Evolutionary conservation across 2,797 vertebrate genomes (phyloP), one percentile per base, ranked within the genome.

Genomic region (Leptoclinus maculatus): DNA sequence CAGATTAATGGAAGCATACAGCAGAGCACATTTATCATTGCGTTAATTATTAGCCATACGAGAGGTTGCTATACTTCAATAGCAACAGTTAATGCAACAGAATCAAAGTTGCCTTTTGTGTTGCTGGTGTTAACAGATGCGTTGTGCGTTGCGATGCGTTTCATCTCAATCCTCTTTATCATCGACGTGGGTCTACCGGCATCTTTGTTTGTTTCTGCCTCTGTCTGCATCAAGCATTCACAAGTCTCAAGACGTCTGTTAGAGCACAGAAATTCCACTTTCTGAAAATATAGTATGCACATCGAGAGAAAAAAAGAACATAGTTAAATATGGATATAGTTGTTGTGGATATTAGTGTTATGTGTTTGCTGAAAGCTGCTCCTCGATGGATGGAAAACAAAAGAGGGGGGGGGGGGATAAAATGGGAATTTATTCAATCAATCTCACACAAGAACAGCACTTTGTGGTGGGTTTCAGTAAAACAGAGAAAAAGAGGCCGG

Each of bases 1-100:
- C 76, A 80, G 82, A 90, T 90, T 86, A 88, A 91, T 89, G 88
- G 88, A 91, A 51, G 82, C 85, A 69, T 38, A 63, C 75, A 76
- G 83, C 53, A 53, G 23, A 43, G 78, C 71, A 49, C 82, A 86
- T 93, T 86, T 89, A 90, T 89, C 86, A 82, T 83, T 36, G 9
- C 25, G 78, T 72, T 77, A 71, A 84, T 71, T 85, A 78, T 79
- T 80, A 71, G 60, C 21, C 71, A 82, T 80, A 78, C 72, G 74
- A 64, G 74, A 69, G 75, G 32, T 41, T 68, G 39, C 59, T 67
- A 41, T 67, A 41, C 79, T 82, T 76, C 56, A 73, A n/a, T n/a
- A n/a, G n/a, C n/a, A n/a, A n/a, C 66, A 82, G 78, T 87, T 79
- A 80, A 87, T 32, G 68, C 70, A 83, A 76, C 77, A 64, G 34